These are phyloP conservation scores for Chelonia mydas DNA, from an alignment of 2,797 vertebrate species.

Conservation along the genomic window DNA sequence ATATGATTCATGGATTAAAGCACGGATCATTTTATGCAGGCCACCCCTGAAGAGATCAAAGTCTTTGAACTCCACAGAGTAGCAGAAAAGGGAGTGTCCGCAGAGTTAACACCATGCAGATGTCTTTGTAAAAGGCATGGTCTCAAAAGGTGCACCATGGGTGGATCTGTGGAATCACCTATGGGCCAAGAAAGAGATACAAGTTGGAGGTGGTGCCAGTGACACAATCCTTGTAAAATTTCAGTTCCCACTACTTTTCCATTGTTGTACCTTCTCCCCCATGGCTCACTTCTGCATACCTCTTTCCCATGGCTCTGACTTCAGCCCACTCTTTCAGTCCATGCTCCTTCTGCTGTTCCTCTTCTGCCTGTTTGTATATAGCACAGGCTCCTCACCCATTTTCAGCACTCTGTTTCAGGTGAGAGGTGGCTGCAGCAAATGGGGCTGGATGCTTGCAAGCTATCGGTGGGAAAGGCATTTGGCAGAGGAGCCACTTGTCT, in stretches of 20 bases:
- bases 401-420: background rate
- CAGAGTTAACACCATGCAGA: background rate
- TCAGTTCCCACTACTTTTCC: background rate
- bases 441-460: background rate
- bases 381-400: background rate
- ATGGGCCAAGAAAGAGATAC: background rate
- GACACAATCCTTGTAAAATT: background rate
- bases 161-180: background rate
- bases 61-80: rapidly evolving
- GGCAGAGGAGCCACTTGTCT: background rate
- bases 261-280: background rate
- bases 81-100: background rate
- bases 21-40: background rate
- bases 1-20: background rate
- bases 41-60: background rate
- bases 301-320: background rate
- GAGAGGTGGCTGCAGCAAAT: background rate
- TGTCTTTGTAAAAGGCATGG: background rate
- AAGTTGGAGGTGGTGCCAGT: background rate
- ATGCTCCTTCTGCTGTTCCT: background rate
- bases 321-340: no score
- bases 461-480: background rate
- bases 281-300: no score
- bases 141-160: background rate
- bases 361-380: background rate